Percentiles rank a stretch among this genome's conserved stretches.
Evolutionary conservation across 2,113 vertebrate genomes (phyloP).

Genomic region (Dipodomys merriami): DNA sequence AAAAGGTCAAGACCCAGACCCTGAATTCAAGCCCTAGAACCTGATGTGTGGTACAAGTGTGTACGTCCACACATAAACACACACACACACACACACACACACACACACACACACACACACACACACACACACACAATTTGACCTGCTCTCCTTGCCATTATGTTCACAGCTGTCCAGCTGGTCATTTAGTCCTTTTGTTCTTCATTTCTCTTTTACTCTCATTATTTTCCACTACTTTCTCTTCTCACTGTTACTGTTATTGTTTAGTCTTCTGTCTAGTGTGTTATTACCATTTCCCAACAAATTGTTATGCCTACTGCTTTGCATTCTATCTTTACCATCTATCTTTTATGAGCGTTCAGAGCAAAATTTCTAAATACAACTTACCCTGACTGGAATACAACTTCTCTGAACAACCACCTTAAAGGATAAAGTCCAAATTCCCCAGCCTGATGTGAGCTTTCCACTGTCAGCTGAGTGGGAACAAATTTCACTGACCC

Average conservation of each 20-base stretch:
- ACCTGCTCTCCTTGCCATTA: neutral
- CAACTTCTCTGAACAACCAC: slow-evolving; percentile 36
- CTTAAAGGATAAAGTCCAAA: slow-evolving; percentile 37
- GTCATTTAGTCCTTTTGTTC: neutral
- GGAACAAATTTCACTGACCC: slow-evolving; percentile 37
- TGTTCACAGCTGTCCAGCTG: neutral
- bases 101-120: no score
- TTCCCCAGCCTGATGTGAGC: slow-evolving; percentile 45
- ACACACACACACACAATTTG: neutral
- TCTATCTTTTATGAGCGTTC: neutral
- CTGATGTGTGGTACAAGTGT: no score
- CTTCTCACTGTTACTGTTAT: neutral
- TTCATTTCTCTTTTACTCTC: neutral
- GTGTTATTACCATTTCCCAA: neutral
- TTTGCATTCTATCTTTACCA: slow-evolving; percentile 1
- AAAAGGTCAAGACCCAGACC: no score
- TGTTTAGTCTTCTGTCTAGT: slow-evolving; percentile 26
- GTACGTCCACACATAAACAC: no score
- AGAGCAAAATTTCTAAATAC: slow-evolving; percentile 12
- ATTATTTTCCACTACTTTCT: neutral
- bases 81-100: no score
- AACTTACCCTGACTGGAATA: neutral
- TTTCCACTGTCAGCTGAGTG: slow-evolving; percentile 25
- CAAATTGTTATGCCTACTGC: neutral
- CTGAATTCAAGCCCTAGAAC: no score